Base-by-base conservation (phyloP, 2,797 vertebrate species). In the Antennarius maculatus region DNA sequence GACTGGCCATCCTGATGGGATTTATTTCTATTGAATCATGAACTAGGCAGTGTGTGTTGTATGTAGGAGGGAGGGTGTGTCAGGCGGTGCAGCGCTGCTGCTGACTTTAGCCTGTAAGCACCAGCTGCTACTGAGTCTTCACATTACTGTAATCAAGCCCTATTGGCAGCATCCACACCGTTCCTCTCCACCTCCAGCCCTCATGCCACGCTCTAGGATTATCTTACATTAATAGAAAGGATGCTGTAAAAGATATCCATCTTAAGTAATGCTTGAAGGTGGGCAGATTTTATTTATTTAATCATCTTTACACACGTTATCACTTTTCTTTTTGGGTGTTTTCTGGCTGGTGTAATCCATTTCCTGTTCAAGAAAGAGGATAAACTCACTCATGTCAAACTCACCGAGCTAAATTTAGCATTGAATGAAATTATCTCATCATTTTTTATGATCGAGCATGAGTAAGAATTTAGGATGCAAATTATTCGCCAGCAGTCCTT, bases 141-240 rank as follows among this genome's bases (percentile, higher is more conserved):
- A 87, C 78, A 73, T 91, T 87, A 84, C 87, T 83, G 88, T 89
- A 89, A 89, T 85, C 72, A 85, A 88, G 62, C 82, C 79, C 31
- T 49, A 62, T 57, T 87, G 85, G 75, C 88, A 81, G 46, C 61
- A 27, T 73, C 62, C 47, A 48, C 75, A 45, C 76, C 55, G 73
- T 41, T 77, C 65, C 42, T 65, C 70, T 77, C 68, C 58, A 57
- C 63, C 56, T 77, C 63, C 71, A 57, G 61, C 51, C 53, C 47
- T 55, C 54, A 48, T 49, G 42, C 49, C 61, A 14, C 56, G 52
- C 54, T 62, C 51, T 54, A 49, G 76, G 69, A 53, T 87, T 52
- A 73, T 77, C 69, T 86, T 76, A 84, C 83, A 61, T 85, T 77
- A 69, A 71, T 70, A 82, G 78, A 83, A 76, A 80, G 82, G 79